A percentile compares a stretch with the other conserved stretches of the same genome.
Conservation (phyloP, 2,888 invertebrate genomes). For the Bombylius major region DNA sequence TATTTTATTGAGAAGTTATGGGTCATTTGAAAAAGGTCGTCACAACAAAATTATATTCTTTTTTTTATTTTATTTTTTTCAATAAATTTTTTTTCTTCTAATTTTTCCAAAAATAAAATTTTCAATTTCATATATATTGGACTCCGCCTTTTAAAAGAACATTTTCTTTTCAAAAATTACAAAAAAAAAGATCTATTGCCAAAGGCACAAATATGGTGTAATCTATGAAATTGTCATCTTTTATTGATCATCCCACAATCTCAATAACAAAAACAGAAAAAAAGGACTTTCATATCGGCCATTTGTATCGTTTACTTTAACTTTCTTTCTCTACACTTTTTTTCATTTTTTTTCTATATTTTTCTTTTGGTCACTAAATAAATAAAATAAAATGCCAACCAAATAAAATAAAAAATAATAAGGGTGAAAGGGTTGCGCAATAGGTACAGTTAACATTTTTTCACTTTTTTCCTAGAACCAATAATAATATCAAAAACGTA, state of each 20-base stretch:
- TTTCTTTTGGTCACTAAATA: no score
- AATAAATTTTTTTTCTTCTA: no score
- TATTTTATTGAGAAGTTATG: background rate
- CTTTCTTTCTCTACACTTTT: no score
- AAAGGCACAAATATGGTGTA: no score
- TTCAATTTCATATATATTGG: no score
- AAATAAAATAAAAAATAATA: background rate
- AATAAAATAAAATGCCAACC: background rate
- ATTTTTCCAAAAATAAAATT: no score
- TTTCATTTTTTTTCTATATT: no score
- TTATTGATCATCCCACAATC: background rate
- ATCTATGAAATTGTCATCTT: background rate
- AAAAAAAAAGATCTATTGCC: no score
- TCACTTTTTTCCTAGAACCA: constrained; percentile 2
- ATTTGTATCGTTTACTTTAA: background rate
- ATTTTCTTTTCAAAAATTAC: no score
- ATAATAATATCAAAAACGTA: constrained; percentile 4
- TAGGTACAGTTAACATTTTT: constrained; percentile 6
- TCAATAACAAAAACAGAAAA: background rate
- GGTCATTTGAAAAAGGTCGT: background rate
- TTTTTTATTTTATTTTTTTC: no score
- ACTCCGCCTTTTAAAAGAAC: no score
- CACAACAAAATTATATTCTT: no score
- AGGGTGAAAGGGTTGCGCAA: constrained; percentile 8
- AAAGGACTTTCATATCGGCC: background rate